phyloP scores from a whole-genome alignment of 2,888 invertebrate genomes.

The Spatulosminthurus flaviceps region DNA sequence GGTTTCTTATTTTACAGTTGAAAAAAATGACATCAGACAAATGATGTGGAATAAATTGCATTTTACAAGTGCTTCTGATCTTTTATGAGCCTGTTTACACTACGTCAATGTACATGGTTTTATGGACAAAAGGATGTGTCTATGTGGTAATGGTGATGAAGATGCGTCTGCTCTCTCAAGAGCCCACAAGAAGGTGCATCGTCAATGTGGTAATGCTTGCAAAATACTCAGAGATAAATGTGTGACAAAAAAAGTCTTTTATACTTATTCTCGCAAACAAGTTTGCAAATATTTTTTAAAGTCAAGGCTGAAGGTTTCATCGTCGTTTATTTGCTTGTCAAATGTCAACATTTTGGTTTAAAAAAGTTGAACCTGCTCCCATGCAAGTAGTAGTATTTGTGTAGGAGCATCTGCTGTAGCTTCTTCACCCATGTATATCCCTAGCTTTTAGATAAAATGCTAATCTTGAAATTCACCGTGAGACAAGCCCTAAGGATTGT shows the following conservation, averaged over 20 bases:
- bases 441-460: too few species aligned
- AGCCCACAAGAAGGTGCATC: background rate
- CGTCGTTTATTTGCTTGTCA: background rate
- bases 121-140: background rate
- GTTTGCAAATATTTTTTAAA: constrained; percentile 13
- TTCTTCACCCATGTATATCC: background rate
- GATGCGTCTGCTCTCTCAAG: too few species aligned
- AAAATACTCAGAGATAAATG: background rate
- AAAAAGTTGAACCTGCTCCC: constrained; percentile 9
- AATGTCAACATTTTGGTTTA: constrained; percentile 3
- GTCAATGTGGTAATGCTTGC: background rate
- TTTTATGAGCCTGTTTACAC: constrained; percentile 3
- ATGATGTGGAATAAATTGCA: background rate
- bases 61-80: background rate
- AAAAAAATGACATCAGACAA: constrained; percentile 1
- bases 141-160: background rate
- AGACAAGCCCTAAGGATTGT: too few species aligned
- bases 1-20: background rate
- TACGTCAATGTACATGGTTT: background rate
- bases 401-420: background rate
- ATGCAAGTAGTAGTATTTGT: too few species aligned
- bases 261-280: background rate
- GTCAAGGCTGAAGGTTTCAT: background rate
- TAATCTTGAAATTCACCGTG: too few species aligned
- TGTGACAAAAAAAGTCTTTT: background rate